Evolutionary conservation across 2,113 vertebrate species (phyloP), one percentile per base, ranked within the genome.

Genomic region (Riparia riparia): DNA sequence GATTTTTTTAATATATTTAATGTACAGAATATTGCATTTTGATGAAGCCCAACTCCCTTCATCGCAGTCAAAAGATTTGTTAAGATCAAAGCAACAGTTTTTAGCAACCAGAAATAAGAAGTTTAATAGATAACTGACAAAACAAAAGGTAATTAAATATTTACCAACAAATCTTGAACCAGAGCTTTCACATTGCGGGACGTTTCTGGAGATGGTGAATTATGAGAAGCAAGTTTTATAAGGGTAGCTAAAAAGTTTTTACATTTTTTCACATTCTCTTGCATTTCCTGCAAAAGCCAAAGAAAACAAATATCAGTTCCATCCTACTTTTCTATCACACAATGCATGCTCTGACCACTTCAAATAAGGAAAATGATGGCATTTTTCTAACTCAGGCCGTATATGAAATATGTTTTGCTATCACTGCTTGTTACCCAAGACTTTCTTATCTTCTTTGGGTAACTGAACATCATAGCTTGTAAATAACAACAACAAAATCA

Each of bases 241-340:
- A 99, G 98, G 7, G 98, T 99, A 71, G 98, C 98, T 95, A 99
- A 96, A 92, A 99, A 99, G 96, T 99, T 99, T 96, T 99, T 99
- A 95, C 98, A 99, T 96, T 99, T 99, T 90, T 99, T 99, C 95
- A 99, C 98, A 93, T 99, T 99, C 94, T 99, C 98, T 94, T 99
- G 98, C 98, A 99, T 99, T 98, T 99, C 98, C 99, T 99, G 96
- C 34, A 82, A 82, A 81, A 83, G 18, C 2, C 89, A 95, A 64
- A 95, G 22, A 41, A 81, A 71, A 57, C 9, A 73, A 90, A 0
- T 26, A 47, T 81, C 54, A 95, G 45, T 61, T 39, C 31, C 15
- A n/a, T 6, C 8, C 8, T 58, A 34, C 57, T 78, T 87, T 79
- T 44, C 49, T 19, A 25, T 58, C 37, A 51, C 41, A 39, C 71